A percentile compares a stretch with the other conserved stretches of the same genome.
phyloP scores from a whole-genome alignment of 2,113 vertebrate species.

The Chionomys nivalis region DNA sequence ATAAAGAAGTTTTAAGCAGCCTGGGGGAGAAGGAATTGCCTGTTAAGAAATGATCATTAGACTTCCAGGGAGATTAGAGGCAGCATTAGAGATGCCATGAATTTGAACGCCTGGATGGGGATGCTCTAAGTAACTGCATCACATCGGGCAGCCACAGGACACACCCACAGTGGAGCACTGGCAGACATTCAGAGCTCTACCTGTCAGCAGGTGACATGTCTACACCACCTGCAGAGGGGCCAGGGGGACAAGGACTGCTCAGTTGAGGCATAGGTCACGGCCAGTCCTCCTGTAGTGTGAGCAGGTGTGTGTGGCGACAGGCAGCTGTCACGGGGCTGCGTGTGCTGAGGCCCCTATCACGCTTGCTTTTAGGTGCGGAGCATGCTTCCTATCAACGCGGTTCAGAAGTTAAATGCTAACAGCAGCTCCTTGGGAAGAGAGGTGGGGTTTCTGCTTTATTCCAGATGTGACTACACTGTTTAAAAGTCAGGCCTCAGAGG shows the following conservation, averaged over 20 bases:
- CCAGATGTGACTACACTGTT: background rate
- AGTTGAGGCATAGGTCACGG: background rate
- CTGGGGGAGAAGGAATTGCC: background rate
- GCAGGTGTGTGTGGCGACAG: background rate
- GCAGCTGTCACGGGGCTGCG: background rate
- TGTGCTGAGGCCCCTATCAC: background rate
- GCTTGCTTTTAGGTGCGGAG: background rate
- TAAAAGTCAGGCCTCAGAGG: background rate
- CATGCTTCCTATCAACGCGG: background rate
- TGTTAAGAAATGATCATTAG: background rate
- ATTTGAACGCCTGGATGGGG: background rate
- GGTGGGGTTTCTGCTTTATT: background rate
- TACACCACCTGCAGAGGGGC: fast-evolving
- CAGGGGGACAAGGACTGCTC: fast-evolving
- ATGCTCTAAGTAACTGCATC: background rate
- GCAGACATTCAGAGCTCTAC: background rate
- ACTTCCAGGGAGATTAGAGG: background rate
- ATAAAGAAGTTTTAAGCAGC: background rate
- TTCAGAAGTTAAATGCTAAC: background rate
- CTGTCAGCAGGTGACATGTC: fast-evolving
- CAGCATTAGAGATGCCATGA: too few relatives aligned
- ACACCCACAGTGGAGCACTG: fast-evolving
- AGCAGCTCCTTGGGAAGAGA: background rate
- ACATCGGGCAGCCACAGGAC: fast-evolving
- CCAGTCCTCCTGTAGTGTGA: background rate